A percentile compares a stretch with the other conserved stretches of the same genome.
phyloP scores from a whole-genome alignment of 2,888 invertebrate genomes.

The Platycheirus rosarum region DNA sequence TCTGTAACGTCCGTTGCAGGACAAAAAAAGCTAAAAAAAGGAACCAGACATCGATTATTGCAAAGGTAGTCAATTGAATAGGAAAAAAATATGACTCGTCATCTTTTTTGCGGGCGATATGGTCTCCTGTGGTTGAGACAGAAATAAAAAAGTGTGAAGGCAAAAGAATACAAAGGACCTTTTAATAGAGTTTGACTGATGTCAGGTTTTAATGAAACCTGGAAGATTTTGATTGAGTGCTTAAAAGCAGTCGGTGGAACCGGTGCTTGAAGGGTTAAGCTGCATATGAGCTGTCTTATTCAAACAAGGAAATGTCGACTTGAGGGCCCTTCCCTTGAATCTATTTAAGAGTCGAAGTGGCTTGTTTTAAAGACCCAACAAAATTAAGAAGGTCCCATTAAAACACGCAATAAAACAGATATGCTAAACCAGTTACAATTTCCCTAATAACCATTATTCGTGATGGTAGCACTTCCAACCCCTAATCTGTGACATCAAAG shows the following conservation, averaged over 20 bases:
- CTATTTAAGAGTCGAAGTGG: too few species aligned
- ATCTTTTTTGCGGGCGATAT: constrained; percentile 8
- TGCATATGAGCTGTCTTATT: too few species aligned
- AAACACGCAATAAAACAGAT: too few species aligned
- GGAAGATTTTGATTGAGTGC: constrained; percentile 8
- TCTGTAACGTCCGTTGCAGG: constrained; percentile 5
- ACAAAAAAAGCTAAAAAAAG: not conserved
- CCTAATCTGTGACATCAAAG: constrained; percentile 25
- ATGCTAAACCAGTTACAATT: too few species aligned
- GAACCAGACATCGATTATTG: constrained; percentile 45
- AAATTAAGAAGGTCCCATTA: too few species aligned
- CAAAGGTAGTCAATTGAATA: constrained; percentile 29
- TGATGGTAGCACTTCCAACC: not conserved
- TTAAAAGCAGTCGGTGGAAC: not conserved
- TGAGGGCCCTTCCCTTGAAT: too few species aligned
- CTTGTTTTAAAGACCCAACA: too few species aligned
- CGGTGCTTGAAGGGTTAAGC: too few species aligned
- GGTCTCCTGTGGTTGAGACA: not conserved
- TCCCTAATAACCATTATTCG: too few species aligned
- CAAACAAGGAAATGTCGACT: too few species aligned
- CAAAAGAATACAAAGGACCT: not conserved
- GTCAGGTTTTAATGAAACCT: not conserved
- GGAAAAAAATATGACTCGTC: constrained; percentile 38
- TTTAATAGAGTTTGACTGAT: not conserved
- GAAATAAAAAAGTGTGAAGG: not conserved